A percentile compares a stretch with the other conserved stretches of the same genome.
phyloP scores from a whole-genome alignment of 2,888 invertebrate genomes.

The Pocota personata region DNA sequence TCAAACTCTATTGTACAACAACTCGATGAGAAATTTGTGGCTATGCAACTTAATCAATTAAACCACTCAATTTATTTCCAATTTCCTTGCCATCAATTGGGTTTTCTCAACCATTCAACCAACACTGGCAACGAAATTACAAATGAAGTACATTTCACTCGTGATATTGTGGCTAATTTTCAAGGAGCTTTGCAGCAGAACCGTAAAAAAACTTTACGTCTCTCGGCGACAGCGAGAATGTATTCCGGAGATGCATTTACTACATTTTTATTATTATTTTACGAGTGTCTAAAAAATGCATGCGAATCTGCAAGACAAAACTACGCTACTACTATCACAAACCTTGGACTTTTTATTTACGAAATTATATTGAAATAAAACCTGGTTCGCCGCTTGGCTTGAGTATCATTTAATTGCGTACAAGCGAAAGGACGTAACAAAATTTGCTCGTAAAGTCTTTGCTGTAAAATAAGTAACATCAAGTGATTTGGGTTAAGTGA shows the following conservation, averaged over 20 bases:
- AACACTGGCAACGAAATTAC: neutral
- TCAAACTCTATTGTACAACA: neutral
- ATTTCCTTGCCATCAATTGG: neutral
- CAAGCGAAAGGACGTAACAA: neutral
- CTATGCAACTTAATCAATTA: neutral
- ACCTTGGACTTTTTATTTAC: neutral
- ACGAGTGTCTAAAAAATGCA: constrained; percentile 15
- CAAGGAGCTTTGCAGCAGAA: neutral
- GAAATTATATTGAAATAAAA: constrained; percentile 17
- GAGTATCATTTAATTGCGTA: constrained; percentile 15
- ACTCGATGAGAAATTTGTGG: neutral
- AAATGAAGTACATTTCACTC: neutral
- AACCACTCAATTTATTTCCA: constrained; percentile 1
- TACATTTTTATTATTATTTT: neutral
- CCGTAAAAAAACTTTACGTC: constrained; percentile 13
- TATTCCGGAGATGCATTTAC: neutral
- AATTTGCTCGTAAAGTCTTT: neutral
- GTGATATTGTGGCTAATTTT: constrained; percentile 7
- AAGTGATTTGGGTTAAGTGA: neutral
- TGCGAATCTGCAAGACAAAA: neutral
- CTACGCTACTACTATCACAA: neutral
- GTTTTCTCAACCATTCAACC: neutral
- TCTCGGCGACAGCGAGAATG: neutral
- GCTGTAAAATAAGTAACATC: neutral
- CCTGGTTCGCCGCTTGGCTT: neutral